Evolutionary conservation across 2,888 invertebrate species (phyloP), one percentile per base, ranked within the genome.

Genomic region (Flabesymbios commensalis): DNA sequence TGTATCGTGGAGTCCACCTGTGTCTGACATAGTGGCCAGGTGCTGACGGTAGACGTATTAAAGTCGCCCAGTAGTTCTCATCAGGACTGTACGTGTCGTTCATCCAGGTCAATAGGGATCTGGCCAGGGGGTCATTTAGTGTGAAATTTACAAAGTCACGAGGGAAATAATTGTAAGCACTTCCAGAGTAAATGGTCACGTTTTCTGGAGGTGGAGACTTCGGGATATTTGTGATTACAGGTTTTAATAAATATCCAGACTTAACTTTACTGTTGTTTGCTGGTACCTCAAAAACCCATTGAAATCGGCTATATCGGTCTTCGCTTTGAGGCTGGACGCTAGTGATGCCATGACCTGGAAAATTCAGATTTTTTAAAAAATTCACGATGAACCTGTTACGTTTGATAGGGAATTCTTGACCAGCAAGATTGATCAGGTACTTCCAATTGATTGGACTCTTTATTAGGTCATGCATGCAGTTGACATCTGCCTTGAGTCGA

Each of bases 351-450:
- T n/a, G n/a, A n/a, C n/a, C n/a, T n/a, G n/a, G n/a, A n/a, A n/a
- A n/a, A 28, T 75, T 72, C 41, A 70, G 71, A 17, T 67, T 57
- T n/a, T 67, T 60, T 4, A 79, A 55, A 36, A 76, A 74, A 55
- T 72, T 58, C 28, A 77, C 78, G 36, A 78, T 63, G 61, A 78
- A 77, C 5, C 52, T 29, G 65, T 79, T 78, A 0, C 75, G 72
- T 65, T 73, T 74, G 3, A 79, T 56, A 2, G 78, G 77, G 48
- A 77, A 69, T 56, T 73, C 75, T 29, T 73, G 71, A 14, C 73
- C 71, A 2, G 76, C 73, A 36, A 76, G 56, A 62, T 79, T 79
- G 47, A 79, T 63, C n/a, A 77, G 59, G 65, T 79, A 79, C 53
- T 71, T 49, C 65, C 63, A 60, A 26, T 26, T 24, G 26, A 14